Evolutionary conservation across 2,888 invertebrate species (phyloP).

Genomic region (Drosophila neotestacea): DNA sequence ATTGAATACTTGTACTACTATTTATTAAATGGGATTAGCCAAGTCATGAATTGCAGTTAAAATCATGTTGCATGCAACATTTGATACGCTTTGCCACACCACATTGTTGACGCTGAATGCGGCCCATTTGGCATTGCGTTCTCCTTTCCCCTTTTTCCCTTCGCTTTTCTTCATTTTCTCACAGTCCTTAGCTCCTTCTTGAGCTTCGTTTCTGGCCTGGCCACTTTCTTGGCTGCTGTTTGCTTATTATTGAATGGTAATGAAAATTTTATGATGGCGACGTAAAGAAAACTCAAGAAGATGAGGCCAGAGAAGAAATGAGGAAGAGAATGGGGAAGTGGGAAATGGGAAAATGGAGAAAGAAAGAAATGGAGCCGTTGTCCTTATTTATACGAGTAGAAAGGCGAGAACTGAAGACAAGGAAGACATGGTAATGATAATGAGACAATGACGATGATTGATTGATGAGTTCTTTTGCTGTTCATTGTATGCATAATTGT

Average conservation of each 20-base stretch:
- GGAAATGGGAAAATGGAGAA: conserved; percentile 2
- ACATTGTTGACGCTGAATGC: conserved; percentile 1
- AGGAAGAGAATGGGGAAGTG: not conserved
- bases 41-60: conserved; percentile 5
- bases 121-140: not conserved
- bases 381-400: not conserved
- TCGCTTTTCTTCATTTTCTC: not conserved
- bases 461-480: conserved; percentile 54
- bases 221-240: conserved; percentile 28
- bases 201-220: conserved; percentile 1
- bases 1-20: not conserved
- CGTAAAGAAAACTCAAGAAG: conserved; percentile 16
- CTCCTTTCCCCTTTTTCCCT: not conserved
- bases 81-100: not conserved
- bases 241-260: conserved; percentile 70
- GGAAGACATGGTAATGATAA: conserved; percentile 62
- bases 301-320: not conserved
- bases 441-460: conserved; percentile 70
- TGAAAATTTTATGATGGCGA: conserved; percentile 72
- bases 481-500: conserved; percentile 23
- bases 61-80: conserved; percentile 18
- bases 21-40: not conserved
- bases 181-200: not conserved
- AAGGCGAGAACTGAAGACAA: not conserved
- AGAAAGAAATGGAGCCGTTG: no score